Evolutionary conservation across 2,888 invertebrate species (phyloP).

Genomic region (Cephus pulcher): DNA sequence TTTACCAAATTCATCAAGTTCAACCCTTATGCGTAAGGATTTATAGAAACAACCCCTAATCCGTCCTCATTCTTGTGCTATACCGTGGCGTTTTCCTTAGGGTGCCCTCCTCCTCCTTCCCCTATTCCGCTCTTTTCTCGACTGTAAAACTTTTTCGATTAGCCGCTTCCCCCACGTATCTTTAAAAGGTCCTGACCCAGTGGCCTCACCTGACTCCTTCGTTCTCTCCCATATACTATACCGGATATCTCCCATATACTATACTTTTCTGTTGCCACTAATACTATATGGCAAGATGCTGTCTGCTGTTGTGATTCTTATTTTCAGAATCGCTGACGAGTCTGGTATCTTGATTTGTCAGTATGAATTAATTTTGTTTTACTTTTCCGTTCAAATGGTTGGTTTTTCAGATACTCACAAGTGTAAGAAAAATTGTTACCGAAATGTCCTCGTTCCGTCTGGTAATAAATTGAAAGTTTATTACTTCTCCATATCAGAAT

Average conservation of each 20-base stretch:
- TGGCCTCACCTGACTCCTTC: neutral
- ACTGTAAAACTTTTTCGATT: neutral
- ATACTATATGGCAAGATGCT: neutral
- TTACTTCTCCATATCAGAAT: neutral
- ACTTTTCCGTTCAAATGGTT: neutral
- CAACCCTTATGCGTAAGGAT: neutral
- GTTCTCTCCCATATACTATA: neutral
- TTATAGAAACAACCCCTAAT: neutral
- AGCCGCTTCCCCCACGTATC: neutral
- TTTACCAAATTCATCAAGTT: neutral
- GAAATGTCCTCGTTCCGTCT: neutral
- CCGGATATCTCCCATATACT: neutral
- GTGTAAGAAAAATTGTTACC: neutral
- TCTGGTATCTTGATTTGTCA: neutral
- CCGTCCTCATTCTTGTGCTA: neutral
- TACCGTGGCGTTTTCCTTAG: neutral
- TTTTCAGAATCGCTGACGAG: neutral
- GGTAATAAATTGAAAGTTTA: neutral
- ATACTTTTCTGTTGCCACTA: neutral
- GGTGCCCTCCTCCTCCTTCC: neutral
- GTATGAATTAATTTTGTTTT: neutral
- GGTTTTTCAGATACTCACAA: neutral
- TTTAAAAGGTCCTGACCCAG: neutral
- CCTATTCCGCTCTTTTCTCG: neutral
- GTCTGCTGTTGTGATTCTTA: neutral